Percentiles rank a stretch among this genome's conserved stretches.
phyloP scores from a whole-genome alignment of 1,140 invertebrate species.

The Nebria ingens region DNA sequence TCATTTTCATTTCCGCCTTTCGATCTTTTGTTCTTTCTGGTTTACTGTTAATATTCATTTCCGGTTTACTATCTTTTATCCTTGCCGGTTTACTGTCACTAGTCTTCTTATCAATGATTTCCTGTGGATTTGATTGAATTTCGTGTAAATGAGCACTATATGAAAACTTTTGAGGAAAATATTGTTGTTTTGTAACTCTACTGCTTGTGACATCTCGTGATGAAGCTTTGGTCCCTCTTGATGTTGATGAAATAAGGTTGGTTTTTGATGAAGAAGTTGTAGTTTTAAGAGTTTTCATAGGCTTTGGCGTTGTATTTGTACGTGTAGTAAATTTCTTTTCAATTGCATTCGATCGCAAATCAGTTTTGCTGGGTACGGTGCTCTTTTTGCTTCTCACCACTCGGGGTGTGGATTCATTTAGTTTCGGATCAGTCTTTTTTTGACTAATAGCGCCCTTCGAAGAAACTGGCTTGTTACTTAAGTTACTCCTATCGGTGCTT shows the following conservation, averaged over 20 bases:
- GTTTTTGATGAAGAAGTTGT: background rate
- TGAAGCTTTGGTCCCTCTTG: background rate
- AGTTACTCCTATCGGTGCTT: background rate
- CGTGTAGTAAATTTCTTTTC: background rate
- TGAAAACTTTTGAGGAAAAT: constrained; percentile 2
- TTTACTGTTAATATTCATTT: background rate
- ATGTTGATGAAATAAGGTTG: background rate
- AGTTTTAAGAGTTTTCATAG: background rate
- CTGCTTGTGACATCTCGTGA: background rate
- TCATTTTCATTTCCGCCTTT: background rate
- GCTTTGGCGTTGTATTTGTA: background rate
- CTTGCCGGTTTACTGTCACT: background rate
- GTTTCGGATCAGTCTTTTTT: background rate
- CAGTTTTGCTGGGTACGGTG: background rate
- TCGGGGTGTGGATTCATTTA: no score
- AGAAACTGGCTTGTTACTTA: background rate
- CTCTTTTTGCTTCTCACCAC: background rate
- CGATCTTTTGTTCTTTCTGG: background rate
- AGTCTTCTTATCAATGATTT: background rate
- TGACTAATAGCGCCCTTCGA: no score
- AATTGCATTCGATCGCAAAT: background rate
- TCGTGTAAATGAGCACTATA: background rate
- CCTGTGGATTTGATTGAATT: background rate
- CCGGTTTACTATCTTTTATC: background rate
- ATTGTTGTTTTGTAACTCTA: constrained; percentile 4